These are phyloP conservation scores for Tonatia bakeri DNA, from an alignment of 2,113 vertebrate genomes.

Conservation along the genomic window DNA sequence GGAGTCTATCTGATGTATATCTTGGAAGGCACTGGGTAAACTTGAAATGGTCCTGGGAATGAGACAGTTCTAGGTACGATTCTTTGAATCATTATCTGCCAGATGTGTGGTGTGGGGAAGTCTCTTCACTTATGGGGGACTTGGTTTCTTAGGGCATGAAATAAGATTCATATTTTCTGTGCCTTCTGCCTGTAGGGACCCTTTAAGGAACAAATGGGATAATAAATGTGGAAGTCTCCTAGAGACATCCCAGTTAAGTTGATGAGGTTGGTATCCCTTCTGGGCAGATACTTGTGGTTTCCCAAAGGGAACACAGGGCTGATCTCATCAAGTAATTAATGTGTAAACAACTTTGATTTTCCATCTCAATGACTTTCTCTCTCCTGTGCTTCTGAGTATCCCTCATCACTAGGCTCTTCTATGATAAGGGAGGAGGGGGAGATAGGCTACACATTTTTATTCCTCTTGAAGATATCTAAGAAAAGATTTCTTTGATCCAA, in stretches of 20 bases:
- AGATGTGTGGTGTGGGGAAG: neutral
- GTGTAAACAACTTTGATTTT: slow-evolving; percentile 54
- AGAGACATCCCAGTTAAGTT: neutral
- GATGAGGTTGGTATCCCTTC: slow-evolving; percentile 42
- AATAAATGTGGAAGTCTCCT: neutral
- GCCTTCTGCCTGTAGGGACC: neutral
- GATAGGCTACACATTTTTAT: neutral
- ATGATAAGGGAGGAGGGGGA: neutral
- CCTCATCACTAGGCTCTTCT: neutral
- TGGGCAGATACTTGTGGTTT: slow-evolving; percentile 15
- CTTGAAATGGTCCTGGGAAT: neutral
- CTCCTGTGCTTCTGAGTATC: neutral
- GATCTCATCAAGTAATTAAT: slow-evolving; percentile 3
- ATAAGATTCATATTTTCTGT: neutral
- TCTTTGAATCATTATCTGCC: neutral
- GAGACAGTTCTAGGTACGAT: neutral
- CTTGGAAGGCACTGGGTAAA: neutral
- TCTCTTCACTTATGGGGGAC: neutral
- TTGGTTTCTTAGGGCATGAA: neutral
- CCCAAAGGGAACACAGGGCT: neutral
- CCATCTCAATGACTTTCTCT: neutral
- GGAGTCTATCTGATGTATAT: neutral
- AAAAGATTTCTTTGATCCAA: neutral
- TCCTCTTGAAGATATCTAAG: neutral
- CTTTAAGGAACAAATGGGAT: slow-evolving; percentile 18